These are phyloP conservation scores for Mus spicilegus DNA, from an alignment of 2,113 vertebrate genomes.

Conservation along the genomic window DNA sequence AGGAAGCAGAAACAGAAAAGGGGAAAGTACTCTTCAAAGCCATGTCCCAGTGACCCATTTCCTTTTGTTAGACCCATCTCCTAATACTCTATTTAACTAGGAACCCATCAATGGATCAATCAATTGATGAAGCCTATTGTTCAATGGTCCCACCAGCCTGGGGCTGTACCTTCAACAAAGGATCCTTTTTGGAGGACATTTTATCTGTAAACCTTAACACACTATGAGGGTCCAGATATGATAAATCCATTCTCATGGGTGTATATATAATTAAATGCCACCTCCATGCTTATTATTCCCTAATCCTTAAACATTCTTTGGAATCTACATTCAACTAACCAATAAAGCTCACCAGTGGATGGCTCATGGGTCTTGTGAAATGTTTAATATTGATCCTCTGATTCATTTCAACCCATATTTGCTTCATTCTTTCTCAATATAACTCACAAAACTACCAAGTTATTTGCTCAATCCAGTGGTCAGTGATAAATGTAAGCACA, in stretches of 20 bases:
- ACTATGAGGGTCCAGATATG: neutral
- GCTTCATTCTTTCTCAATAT: neutral
- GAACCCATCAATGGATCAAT: neutral
- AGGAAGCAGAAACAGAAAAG: neutral
- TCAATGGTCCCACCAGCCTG: neutral
- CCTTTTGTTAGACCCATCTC: neutral
- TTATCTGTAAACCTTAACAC: neutral
- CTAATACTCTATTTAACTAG: neutral
- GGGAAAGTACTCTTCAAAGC: neutral
- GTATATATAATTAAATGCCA: slow-evolving; percentile 10
- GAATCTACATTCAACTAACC: neutral
- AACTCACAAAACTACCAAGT: neutral
- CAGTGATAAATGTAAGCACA: neutral
- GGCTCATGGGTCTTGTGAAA: neutral
- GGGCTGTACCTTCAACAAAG: neutral
- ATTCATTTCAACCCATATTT: neutral
- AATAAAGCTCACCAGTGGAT: neutral
- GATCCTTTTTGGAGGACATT: neutral
- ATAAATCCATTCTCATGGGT: neutral
- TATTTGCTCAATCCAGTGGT: neutral
- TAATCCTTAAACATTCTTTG: slow-evolving; percentile 41
- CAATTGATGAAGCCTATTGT: neutral
- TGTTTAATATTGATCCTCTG: neutral
- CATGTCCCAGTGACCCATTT: neutral
- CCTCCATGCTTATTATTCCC: neutral